phyloP scores from a whole-genome alignment of 2,888 invertebrate species.

The Aspidapion aeneum region DNA sequence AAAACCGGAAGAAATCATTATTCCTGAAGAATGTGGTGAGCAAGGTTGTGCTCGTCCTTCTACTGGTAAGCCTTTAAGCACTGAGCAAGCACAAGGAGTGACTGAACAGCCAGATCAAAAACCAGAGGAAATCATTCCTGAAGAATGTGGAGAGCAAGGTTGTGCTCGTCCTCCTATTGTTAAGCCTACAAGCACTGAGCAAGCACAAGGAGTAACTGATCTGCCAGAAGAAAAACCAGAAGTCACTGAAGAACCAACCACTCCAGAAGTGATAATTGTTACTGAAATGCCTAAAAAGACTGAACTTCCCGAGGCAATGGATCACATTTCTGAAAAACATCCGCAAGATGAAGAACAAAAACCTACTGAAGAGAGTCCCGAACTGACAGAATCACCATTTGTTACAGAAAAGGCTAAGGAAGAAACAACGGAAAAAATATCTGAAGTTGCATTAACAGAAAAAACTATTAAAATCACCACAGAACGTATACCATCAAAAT shows the following conservation, averaged over 20 bases:
- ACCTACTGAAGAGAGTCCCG: constrained; percentile 3
- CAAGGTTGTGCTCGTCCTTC: constrained; percentile 21
- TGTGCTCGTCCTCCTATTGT: constrained; percentile 18
- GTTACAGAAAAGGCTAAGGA: constrained; percentile 8
- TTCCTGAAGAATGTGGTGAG: constrained; percentile 21
- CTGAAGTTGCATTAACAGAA: constrained; percentile 15
- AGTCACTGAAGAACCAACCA: constrained; percentile 15
- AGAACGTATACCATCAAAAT: constrained; percentile 17
- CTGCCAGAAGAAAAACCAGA: constrained; percentile 9
- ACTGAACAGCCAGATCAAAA: constrained; percentile 6
- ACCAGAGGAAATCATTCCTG: constrained; percentile 15
- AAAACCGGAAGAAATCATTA: constrained; percentile 18
- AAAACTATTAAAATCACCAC: constrained; percentile 11
- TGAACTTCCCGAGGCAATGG: constrained; percentile 32
- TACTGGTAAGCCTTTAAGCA: constrained; percentile 10
- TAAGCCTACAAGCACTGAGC: constrained; percentile 9
- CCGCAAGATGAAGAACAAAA: not conserved
- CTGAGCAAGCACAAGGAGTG: constrained; percentile 3
- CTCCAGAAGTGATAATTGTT: constrained; percentile 29
- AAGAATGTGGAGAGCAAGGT: constrained; percentile 22
- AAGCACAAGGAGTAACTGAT: not conserved
- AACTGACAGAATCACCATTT: not conserved
- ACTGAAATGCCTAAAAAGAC: constrained; percentile 32
- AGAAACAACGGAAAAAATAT: constrained; percentile 4
- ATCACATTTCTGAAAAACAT: constrained; percentile 31